phyloP scores from a whole-genome alignment of 2,888 invertebrate genomes.

The Rhaphigaster nebulosa region DNA sequence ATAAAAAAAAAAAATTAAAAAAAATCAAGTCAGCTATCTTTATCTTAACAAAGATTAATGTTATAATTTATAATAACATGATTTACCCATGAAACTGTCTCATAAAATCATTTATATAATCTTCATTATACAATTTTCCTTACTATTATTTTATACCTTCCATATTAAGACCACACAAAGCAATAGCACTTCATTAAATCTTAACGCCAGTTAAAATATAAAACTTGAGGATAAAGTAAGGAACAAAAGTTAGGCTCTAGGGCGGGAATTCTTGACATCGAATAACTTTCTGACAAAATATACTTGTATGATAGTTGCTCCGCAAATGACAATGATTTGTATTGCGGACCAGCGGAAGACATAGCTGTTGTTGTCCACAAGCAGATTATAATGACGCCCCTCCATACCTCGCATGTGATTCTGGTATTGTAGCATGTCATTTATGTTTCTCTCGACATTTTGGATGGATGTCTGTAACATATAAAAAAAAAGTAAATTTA shows the following conservation, averaged over 20 bases:
- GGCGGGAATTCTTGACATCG: constrained; percentile 74
- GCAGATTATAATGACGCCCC: constrained; percentile 84
- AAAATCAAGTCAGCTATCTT: background rate
- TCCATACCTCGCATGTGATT: constrained; percentile 85
- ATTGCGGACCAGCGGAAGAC: constrained; percentile 91
- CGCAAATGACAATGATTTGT: constrained; percentile 86
- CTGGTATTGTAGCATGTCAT: constrained; percentile 87
- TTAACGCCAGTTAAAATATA: background rate
- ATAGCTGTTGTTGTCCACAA: constrained; percentile 86
- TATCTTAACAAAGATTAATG: background rate
- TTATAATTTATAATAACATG: background rate
- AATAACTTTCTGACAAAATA: constrained; percentile 92
- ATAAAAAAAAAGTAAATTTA: background rate
- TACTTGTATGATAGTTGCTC: constrained; percentile 85
- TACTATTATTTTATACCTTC: background rate
- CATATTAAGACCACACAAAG: background rate
- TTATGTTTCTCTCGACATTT: constrained; percentile 86
- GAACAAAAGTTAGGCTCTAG: constrained; percentile 49
- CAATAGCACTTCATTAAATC: background rate
- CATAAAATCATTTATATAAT: background rate
- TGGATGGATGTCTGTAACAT: constrained; percentile 78
- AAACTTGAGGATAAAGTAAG: background rate
- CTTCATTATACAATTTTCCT: background rate
- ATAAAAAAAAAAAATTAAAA: background rate
- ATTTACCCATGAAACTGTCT: background rate